Base-by-base conservation (phyloP, 2,888 invertebrate genomes). In the Drosophila emarginata region DNA sequence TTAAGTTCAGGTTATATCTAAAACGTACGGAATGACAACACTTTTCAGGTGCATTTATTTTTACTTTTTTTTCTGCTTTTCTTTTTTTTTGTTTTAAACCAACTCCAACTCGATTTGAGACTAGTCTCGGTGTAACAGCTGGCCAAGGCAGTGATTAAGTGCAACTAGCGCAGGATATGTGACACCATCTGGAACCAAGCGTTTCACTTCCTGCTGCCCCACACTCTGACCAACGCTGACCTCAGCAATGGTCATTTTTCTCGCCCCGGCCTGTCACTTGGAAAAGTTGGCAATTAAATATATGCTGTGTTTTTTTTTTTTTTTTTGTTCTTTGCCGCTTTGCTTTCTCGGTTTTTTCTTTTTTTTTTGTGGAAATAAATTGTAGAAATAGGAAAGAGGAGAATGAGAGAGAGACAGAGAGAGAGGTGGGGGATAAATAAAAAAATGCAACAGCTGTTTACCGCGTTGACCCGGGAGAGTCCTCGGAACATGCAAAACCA, bases 201-300 rank as follows among this genome's bases (percentile, higher is more conserved):
- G 45, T 45, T 45, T 45, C 21, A 45, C 45, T 45, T 45, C 45
- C 45, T 18, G 45, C 21, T 45, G 32, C 12, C 45, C 14, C 45
- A 21, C 12, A 15, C 45, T 21, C n/a, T n/a, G n/a, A n/a, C n/a
- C 45, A 61, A 50, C 61, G 68, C 66, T 65, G 64, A 72, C 72
- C 72, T 73, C 69, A 76, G 72, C 77, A 71, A 71, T 74, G 80
- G 77, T 78, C 77, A 83, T 88, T 89, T 85, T 76, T 87, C 79
- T 77, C 87, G 72, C 85, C 66, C 18, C 45, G 45, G 69, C 56
- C 68, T 89, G 82, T 86, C 79, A 81, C 78, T 87, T 77, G 69
- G 60, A 80, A 45, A 85, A 88, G 81, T 83, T 88, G 87, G 88
- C 88, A 88, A 86, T 87, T 85, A 87, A 81, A 87, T 87, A 85